Evolutionary conservation across 2,888 invertebrate genomes (phyloP), one percentile per base, ranked within the genome.

Genomic region (Norana najaformis): DNA sequence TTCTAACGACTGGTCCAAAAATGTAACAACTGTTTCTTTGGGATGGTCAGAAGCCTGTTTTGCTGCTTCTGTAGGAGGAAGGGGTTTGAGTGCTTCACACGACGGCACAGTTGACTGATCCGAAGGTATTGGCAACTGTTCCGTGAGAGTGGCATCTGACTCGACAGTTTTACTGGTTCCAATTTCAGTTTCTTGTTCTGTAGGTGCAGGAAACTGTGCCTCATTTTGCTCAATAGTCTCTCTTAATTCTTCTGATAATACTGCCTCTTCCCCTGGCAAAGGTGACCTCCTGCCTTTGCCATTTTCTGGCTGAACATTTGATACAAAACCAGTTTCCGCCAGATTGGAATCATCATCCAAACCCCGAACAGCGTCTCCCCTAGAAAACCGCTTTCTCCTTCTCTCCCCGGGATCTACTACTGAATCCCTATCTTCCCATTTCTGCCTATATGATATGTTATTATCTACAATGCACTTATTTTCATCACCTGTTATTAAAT

Each of bases 161-260:
- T 69, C 69, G n/a, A 69, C 69, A 69, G 69, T n/a, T 69, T 69
- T 69, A n/a, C 69, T 69, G 69, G 30, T 69, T 69, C 69, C n/a
- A 11, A n/a, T 69, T 69, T 69, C 69, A 11, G n/a, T 11, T n/a
- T 85, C 85, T 6, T 85, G 34, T n/a, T 35, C 85, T 36, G 35
- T 36, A 20, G 85, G 14, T 36, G 85, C 36, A 85, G 36, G 23
- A 30, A 85, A 18, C 53, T 23, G 16, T 53, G 53, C n/a, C 69
- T 69, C 23, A 47, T 47, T 20, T 23, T 23, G 47, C 20, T 23
- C 69, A 69, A 69, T n/a, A 69, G 30, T 69, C n/a, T n/a, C n/a
- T 69, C 69, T 8, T 69, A 69, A 69, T 30, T 69, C 69, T 69
- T 69, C 69, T n/a, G 8, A 11, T n/a, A 69, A 69, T 69, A 69